phyloP scores from a whole-genome alignment of 1,140 invertebrate genomes.

The Spodoptera frugiperda region DNA sequence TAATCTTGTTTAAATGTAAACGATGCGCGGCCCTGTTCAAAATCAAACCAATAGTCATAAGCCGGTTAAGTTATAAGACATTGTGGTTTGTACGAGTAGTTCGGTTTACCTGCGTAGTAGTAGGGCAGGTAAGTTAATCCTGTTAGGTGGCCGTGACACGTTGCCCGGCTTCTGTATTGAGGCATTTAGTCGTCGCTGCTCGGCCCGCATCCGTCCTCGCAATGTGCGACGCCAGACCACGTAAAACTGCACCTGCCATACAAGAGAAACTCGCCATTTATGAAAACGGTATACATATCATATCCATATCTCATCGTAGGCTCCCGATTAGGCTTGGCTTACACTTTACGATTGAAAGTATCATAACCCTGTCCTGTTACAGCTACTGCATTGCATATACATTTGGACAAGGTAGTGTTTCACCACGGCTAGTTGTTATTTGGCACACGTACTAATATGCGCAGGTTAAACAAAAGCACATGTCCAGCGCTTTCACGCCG shows the following conservation, averaged over 20 bases:
- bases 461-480: constrained; percentile 73
- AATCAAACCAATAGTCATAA: constrained; percentile 72
- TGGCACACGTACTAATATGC: constrained; percentile 74
- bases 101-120: constrained; percentile 78
- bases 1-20: constrained; percentile 67
- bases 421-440: constrained; percentile 80
- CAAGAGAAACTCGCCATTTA: constrained; percentile 81
- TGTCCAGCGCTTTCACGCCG: constrained; percentile 77
- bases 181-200: constrained; percentile 69
- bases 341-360: constrained; percentile 78
- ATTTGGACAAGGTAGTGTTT: constrained; percentile 67
- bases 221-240: constrained; percentile 78
- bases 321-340: constrained; percentile 58
- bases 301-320: constrained; percentile 56
- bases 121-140: constrained; percentile 82
- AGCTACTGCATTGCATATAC: constrained; percentile 57
- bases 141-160: constrained; percentile 85
- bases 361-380: constrained; percentile 53
- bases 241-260: constrained; percentile 78
- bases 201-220: constrained; percentile 71
- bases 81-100: constrained; percentile 74
- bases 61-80: constrained; percentile 69
- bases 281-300: constrained; percentile 78
- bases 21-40: constrained; percentile 60
- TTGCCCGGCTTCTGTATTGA: constrained; percentile 74